These are phyloP conservation scores for Caiman crocodilus DNA, from an alignment of 2,797 vertebrate genomes.

Conservation along the genomic window DNA sequence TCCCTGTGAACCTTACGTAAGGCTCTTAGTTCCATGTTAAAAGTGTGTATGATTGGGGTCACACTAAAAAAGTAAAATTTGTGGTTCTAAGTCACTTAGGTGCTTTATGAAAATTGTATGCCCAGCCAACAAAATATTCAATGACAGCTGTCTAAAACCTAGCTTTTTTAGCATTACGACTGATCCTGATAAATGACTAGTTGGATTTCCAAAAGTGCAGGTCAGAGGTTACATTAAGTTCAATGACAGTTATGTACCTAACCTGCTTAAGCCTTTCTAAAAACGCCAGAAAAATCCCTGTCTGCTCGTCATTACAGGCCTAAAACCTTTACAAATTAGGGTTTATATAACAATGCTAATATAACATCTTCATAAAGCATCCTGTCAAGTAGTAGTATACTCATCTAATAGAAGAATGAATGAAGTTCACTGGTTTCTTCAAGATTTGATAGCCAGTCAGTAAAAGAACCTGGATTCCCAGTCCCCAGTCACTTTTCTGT, in stretches of 20 bases:
- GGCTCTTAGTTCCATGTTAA: neutral
- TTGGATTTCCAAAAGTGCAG: neutral
- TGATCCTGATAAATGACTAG: neutral
- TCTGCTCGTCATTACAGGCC: neutral
- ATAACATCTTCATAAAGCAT: neutral
- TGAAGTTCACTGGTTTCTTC: neutral
- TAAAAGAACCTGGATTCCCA: neutral
- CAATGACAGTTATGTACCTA: neutral
- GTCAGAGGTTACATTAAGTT: neutral
- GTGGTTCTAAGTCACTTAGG: neutral
- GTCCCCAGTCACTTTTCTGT: neutral
- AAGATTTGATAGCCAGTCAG: neutral
- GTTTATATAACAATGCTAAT: neutral
- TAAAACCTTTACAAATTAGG: neutral
- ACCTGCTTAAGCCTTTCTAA: neutral
- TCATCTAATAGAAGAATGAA: neutral
- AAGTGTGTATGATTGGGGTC: neutral
- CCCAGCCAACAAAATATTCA: neutral
- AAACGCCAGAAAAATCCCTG: neutral
- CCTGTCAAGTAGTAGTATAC: neutral
- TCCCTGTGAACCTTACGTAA: neutral
- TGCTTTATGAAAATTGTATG: neutral
- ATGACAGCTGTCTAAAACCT: neutral
- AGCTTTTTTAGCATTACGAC: neutral
- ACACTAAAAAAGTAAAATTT: neutral